Evolutionary conservation across 2,113 vertebrate species (phyloP).

Genomic region (Arvicanthis niloticus): DNA sequence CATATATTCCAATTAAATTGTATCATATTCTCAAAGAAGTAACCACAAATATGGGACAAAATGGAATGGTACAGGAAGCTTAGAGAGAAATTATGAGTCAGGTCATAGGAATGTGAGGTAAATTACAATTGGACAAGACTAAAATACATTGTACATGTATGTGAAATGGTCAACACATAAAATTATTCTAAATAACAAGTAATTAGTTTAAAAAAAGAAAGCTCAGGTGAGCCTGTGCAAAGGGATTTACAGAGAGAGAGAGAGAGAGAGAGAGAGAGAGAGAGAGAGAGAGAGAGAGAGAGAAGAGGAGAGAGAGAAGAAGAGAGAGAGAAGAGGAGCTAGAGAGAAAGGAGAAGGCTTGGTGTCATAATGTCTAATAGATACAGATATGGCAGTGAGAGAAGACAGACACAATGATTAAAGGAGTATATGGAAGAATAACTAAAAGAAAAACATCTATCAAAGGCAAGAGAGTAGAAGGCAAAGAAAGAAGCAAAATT

Average conservation of each 20-base stretch:
- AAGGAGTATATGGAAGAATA: background rate
- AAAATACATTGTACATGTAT: background rate
- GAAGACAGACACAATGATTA: background rate
- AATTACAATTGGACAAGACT: background rate
- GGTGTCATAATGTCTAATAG: background rate
- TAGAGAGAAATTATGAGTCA: background rate
- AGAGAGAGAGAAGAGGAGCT: too few relatives aligned
- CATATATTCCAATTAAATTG: background rate
- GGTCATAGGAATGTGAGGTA: fast-evolving
- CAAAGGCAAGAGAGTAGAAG: background rate
- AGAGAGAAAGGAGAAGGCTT: background rate
- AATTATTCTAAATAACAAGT: background rate
- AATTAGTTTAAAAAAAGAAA: background rate
- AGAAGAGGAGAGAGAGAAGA: too few relatives aligned
- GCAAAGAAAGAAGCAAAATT: background rate
- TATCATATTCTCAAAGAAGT: background rate
- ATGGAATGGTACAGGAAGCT: background rate
- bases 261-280: too few relatives aligned
- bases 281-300: too few relatives aligned
- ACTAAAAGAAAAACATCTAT: background rate
- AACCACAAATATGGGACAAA: background rate
- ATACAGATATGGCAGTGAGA: background rate
- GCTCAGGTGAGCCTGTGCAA: background rate
- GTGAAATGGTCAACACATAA: background rate
- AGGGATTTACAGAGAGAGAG: too few relatives aligned